These are phyloP conservation scores for Rotaria sp. DNA, from an alignment of 2,888 invertebrate genomes.

Conservation along the genomic window DNA sequence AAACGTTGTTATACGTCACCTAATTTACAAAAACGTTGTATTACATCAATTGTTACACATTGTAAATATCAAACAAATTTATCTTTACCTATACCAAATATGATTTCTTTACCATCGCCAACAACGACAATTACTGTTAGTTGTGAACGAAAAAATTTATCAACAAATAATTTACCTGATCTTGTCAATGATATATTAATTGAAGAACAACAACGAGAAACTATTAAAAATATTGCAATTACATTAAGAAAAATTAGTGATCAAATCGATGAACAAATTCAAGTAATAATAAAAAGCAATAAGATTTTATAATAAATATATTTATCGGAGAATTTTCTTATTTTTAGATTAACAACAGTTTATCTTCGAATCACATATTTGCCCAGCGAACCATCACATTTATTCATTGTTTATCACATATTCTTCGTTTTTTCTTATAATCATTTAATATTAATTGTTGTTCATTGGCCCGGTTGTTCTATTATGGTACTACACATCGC, in stretches of 20 bases:
- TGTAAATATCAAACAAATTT: not conserved
- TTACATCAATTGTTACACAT: not conserved
- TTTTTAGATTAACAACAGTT: not conserved
- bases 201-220: not conserved
- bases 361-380: not conserved
- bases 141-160: not conserved
- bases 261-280: not conserved
- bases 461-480: not conserved
- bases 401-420: not conserved
- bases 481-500: not conserved
- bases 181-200: not conserved
- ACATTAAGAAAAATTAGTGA: constrained; percentile 23
- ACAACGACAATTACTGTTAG: not conserved
- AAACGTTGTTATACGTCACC: not conserved
- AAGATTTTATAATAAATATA: not conserved
- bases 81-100: not conserved
- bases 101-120: no score
- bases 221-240: not conserved
- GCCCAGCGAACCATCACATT: not conserved
- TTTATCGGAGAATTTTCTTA: not conserved
- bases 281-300: not conserved
- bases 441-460: not conserved
- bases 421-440: not conserved
- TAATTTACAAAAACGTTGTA: not conserved
- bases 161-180: not conserved